A percentile compares a stretch with the other conserved stretches of the same genome.
Conservation (phyloP, 2,113 vertebrate species). For the Eurystomus gularis region DNA sequence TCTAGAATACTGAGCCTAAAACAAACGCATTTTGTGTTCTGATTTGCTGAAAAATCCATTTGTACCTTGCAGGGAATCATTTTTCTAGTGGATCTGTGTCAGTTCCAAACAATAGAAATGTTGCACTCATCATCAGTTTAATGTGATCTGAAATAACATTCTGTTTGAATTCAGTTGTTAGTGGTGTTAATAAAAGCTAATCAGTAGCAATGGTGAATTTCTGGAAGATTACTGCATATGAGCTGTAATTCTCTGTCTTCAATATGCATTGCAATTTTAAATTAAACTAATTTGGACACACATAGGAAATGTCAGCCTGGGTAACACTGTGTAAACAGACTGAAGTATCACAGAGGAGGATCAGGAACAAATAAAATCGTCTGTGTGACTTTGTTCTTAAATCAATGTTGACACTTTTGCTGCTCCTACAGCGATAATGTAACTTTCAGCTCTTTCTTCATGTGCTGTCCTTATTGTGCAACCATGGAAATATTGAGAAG, state of each 20-base stretch:
- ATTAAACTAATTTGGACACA: slow-evolving; percentile 67
- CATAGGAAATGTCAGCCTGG: slow-evolving; percentile 55
- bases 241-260: slow-evolving; percentile 67
- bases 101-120: slow-evolving; percentile 59
- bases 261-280: slow-evolving; percentile 64
- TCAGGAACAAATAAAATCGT: slow-evolving; percentile 47
- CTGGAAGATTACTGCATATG: not conserved
- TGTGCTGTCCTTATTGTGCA: not conserved
- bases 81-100: slow-evolving; percentile 61
- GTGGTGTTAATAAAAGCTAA: slow-evolving; percentile 69
- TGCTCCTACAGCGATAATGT: slow-evolving; percentile 33
- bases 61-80: not conserved
- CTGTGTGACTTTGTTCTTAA: slow-evolving; percentile 56
- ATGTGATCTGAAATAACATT: slow-evolving; percentile 63
- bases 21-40: slow-evolving; percentile 44
- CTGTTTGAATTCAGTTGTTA: slow-evolving; percentile 46
- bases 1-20: slow-evolving; percentile 70
- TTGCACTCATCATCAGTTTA: slow-evolving; percentile 25
- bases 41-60: slow-evolving; percentile 56
- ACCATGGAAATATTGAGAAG: not conserved
- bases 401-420: slow-evolving; percentile 63
- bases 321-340: slow-evolving; percentile 51
- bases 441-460: slow-evolving; percentile 23
- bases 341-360: slow-evolving; percentile 55
- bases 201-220: slow-evolving; percentile 64